phyloP scores from a whole-genome alignment of 2,113 vertebrate species.

The Poecilia latipinna region DNA sequence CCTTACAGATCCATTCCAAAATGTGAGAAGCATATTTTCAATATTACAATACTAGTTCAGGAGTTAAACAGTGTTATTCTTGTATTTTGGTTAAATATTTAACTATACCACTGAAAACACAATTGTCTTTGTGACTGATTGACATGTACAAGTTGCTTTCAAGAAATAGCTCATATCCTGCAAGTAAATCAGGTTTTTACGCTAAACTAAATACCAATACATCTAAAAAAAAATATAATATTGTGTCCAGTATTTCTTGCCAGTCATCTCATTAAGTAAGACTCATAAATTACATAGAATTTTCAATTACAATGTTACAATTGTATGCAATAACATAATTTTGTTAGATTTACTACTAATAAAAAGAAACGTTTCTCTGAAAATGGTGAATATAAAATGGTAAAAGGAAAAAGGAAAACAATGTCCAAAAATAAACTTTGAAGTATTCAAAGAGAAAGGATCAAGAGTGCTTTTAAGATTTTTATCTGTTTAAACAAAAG shows the following conservation, averaged over 20 bases:
- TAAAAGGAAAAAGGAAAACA: neutral
- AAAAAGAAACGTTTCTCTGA: neutral
- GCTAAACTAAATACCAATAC: neutral
- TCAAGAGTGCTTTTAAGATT: too few species aligned
- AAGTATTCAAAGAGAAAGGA: too few species aligned
- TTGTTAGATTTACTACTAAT: too few species aligned
- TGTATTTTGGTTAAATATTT: neutral
- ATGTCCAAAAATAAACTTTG: too few species aligned
- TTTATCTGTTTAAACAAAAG: neutral
- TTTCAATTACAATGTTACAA: too few species aligned
- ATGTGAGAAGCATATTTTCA: neutral
- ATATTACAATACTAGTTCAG: neutral
- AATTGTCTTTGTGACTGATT: neutral
- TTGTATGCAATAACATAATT: too few species aligned
- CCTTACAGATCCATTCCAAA: too few species aligned
- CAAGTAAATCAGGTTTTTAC: neutral
- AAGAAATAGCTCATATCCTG: neutral
- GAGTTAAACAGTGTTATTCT: neutral
- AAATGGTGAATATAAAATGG: neutral
- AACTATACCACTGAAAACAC: neutral
- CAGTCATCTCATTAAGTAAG: too few species aligned
- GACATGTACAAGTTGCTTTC: too few species aligned
- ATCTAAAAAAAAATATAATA: too few species aligned
- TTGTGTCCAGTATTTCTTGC: too few species aligned
- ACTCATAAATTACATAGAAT: too few species aligned